Percentiles rank a stretch among this genome's conserved stretches.
phyloP scores from a whole-genome alignment of 2,113 vertebrate species.

The Sinocyclocheilus anshuiensis region DNA sequence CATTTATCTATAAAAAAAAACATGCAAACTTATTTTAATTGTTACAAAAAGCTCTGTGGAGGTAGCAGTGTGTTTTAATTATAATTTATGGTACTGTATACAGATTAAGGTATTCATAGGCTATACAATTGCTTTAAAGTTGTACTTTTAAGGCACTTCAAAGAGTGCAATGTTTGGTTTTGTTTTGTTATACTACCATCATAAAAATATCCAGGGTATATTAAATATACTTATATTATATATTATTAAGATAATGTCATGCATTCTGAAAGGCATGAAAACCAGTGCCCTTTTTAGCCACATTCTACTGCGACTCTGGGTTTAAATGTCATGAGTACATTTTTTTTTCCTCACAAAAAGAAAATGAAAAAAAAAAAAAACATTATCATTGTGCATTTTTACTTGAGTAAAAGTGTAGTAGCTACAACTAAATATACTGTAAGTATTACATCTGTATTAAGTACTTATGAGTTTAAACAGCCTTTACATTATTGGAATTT shows the following conservation, averaged over 20 bases:
- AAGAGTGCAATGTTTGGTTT: too few species aligned
- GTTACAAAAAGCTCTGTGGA: not conserved
- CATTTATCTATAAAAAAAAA: not conserved
- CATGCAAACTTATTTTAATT: not conserved
- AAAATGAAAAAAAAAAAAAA: not conserved
- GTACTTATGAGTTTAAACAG: not conserved
- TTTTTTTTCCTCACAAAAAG: not conserved
- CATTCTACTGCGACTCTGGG: not conserved
- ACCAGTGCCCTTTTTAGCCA: not conserved
- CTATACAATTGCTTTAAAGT: too few species aligned
- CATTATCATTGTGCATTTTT: not conserved
- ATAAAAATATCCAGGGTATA: not conserved
- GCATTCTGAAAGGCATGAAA: not conserved
- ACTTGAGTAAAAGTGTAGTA: not conserved
- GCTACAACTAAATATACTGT: not conserved
- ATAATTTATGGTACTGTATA: too few species aligned
- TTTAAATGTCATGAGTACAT: not conserved
- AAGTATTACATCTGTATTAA: not conserved
- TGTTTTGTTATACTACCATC: too few species aligned
- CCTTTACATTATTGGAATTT: not conserved
- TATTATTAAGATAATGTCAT: not conserved
- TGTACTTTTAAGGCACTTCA: too few species aligned
- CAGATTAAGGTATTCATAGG: too few species aligned
- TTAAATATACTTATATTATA: too few species aligned
- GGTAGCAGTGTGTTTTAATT: too few species aligned